Conservation (phyloP, 2,888 invertebrate genomes). For the Himalopsyche anomala region DNA sequence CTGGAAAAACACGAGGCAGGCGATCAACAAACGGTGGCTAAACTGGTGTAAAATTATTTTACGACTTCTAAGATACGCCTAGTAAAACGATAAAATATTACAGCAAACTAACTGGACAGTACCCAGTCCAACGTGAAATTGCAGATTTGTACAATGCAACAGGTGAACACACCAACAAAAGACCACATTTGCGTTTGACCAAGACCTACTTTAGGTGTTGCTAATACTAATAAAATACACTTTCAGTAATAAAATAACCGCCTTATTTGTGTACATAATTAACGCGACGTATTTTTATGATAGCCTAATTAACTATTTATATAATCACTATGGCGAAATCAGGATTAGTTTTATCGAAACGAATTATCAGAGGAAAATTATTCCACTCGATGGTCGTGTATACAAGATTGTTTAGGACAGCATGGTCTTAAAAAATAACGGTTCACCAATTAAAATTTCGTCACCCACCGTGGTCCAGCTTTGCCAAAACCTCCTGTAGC, state of each 20-base stretch:
- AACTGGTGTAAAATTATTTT: neutral
- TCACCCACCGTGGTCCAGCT: no score
- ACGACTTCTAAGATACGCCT: neutral
- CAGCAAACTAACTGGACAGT: neutral
- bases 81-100: neutral
- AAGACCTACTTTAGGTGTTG: slow-evolving; percentile 34
- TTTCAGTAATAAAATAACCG: neutral
- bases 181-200: neutral
- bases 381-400: no score
- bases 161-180: neutral
- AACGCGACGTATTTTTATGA: no score
- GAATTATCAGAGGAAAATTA: no score
- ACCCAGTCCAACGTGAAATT: neutral
- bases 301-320: no score
- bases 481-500: no score
- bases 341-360: neutral
- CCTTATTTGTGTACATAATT: neutral
- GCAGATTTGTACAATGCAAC: neutral
- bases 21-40: neutral
- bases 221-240: neutral
- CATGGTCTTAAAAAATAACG: no score
- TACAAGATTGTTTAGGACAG: no score
- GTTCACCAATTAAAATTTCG: no score
- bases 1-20: neutral
- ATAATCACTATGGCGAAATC: neutral